Conservation (phyloP, 2,113 vertebrate genomes). For the Tretioscincus oriximinensis region DNA sequence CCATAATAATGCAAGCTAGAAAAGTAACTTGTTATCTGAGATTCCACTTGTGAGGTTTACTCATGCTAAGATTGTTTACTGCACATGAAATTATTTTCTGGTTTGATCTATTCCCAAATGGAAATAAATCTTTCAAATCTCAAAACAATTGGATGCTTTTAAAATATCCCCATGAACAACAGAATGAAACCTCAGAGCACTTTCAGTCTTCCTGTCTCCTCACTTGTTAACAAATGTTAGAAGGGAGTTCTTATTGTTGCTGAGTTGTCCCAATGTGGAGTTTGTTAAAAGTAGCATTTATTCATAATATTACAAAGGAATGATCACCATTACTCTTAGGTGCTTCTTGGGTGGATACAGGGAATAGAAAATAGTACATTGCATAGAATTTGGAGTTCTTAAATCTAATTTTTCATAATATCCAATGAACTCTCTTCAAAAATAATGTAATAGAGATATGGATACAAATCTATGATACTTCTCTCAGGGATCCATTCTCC, state of each 20-base stretch:
- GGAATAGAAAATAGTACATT: not conserved
- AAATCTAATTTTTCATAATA: not conserved
- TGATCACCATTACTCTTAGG: not conserved
- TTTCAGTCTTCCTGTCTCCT: conserved; percentile 13
- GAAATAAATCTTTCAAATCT: conserved; percentile 38
- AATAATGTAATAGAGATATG: too few relatives aligned
- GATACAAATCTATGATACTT: too few relatives aligned
- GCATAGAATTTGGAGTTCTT: not conserved
- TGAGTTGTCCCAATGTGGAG: not conserved
- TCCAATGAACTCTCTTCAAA: too few relatives aligned
- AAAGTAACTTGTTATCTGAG: conserved; percentile 5
- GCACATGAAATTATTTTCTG: conserved; percentile 35
- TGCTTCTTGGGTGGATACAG: not conserved
- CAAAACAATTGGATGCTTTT: conserved; percentile 36
- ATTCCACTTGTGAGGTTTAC: conserved; percentile 24
- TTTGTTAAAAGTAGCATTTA: conserved; percentile 4
- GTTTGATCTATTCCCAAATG: conserved; percentile 33
- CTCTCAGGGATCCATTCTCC: too few relatives aligned
- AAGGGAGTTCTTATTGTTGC: not conserved
- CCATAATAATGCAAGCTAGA: conserved; percentile 3
- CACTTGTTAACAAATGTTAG: conserved; percentile 26
- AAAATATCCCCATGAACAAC: conserved; percentile 17
- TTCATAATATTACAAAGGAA: conserved; percentile 5
- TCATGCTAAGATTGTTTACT: conserved; percentile 37
- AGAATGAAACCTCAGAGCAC: conserved; percentile 11